phyloP scores from a whole-genome alignment of 1,140 invertebrate species.

The Dreissena polymorpha region DNA sequence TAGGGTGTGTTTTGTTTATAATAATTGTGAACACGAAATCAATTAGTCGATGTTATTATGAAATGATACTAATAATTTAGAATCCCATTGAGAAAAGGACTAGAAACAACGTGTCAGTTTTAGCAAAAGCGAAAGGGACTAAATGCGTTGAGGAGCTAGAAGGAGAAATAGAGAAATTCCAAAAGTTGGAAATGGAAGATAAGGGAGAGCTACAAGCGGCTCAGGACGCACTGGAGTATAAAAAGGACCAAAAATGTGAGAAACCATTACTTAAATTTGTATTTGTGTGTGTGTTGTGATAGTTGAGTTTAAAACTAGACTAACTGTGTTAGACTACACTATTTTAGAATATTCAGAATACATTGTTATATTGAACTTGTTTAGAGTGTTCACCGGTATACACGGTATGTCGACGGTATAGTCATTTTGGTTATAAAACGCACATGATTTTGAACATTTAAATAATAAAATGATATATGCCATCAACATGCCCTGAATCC shows the following conservation, averaged over 20 bases:
- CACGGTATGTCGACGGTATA: too few species aligned
- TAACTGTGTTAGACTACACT: too few species aligned
- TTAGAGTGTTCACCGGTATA: too few species aligned
- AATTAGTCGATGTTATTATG: neutral
- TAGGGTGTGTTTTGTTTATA: neutral
- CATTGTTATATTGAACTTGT: too few species aligned
- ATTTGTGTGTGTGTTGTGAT: too few species aligned
- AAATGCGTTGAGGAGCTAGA: conserved; percentile 59
- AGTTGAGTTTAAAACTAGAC: too few species aligned
- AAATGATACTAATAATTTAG: conserved; percentile 30
- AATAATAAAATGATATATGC: neutral
- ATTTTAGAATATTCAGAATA: too few species aligned
- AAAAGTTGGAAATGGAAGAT: conserved; percentile 61
- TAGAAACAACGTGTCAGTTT: conserved; percentile 18
- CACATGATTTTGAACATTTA: neutral
- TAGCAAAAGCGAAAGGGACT: conserved; percentile 41
- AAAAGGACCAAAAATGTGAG: conserved; percentile 39
- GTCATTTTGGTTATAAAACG: too few species aligned
- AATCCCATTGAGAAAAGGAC: conserved; percentile 54
- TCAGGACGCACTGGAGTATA: conserved; percentile 56
- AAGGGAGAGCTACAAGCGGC: conserved; percentile 62
- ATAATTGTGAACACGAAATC: neutral
- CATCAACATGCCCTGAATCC: neutral
- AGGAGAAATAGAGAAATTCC: conserved; percentile 58
- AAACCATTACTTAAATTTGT: too few species aligned